Evolutionary conservation across 2,888 invertebrate species (phyloP).

Genomic region (Conus canariensis): DNA sequence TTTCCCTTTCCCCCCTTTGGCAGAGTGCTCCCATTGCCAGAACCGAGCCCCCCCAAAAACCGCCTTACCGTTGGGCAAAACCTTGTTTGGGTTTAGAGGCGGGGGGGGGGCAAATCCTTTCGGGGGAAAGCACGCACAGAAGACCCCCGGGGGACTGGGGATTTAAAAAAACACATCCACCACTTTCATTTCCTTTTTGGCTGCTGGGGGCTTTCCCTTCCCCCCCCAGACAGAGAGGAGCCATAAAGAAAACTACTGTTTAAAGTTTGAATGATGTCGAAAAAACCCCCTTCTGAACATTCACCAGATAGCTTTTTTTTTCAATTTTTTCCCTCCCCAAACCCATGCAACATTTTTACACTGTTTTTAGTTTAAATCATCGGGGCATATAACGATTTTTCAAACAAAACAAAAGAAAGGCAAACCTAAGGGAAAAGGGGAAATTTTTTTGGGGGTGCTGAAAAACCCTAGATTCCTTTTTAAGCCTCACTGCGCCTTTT

Average conservation of each 20-base stretch:
- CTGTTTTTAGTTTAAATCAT: too few species aligned
- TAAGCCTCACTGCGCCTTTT: too few species aligned
- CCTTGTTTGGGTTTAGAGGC: slow-evolving; percentile 22
- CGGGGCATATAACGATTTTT: too few species aligned
- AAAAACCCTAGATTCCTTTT: too few species aligned
- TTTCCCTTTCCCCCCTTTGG: neutral
- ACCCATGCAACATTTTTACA: too few species aligned
- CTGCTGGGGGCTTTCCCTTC: neutral
- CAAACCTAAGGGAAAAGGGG: too few species aligned
- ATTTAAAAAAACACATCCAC: neutral
- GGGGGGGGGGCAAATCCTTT: neutral
- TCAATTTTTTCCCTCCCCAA: too few species aligned
- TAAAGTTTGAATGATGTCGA: neutral
- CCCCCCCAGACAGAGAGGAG: neutral
- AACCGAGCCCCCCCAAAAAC: neutral
- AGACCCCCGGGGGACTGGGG: neutral
- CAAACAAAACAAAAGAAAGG: too few species aligned
- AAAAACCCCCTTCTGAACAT: neutral
- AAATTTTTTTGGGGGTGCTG: too few species aligned
- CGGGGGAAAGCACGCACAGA: neutral
- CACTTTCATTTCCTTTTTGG: neutral
- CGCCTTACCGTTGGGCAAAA: slow-evolving; percentile 17
- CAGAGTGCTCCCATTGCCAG: neutral
- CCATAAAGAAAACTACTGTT: neutral
- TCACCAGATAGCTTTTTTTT: too few species aligned